Evolutionary conservation across 2,113 vertebrate genomes (phyloP).

Genomic region (Sitta europaea): DNA sequence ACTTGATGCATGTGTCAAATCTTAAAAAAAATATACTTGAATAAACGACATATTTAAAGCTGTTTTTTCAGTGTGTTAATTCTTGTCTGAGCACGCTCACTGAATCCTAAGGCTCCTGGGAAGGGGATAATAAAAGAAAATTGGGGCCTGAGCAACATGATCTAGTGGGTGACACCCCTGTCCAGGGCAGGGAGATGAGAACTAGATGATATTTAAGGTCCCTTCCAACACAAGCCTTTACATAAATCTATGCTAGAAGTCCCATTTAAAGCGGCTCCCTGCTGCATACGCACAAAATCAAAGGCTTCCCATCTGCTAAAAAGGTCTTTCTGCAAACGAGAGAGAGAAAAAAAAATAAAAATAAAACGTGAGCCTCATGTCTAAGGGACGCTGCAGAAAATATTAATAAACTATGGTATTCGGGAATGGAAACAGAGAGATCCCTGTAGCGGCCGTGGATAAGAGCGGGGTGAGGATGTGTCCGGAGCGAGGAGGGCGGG

Average conservation of each 20-base stretch:
- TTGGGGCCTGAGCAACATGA: not conserved
- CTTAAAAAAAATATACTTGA: not conserved
- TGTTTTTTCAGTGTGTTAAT: not conserved
- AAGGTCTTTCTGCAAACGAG: not conserved
- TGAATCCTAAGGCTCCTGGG: not conserved
- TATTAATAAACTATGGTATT: not conserved
- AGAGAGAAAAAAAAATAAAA: too few relatives aligned
- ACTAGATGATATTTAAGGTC: not conserved
- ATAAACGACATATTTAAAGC: not conserved
- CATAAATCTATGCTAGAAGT: not conserved
- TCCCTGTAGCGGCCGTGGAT: accelerated
- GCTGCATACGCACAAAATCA: not conserved
- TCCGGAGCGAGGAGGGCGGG: not conserved
- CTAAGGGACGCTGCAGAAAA: not conserved
- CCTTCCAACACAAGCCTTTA: not conserved
- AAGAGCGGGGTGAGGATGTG: accelerated
- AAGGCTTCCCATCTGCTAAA: not conserved
- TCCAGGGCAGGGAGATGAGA: not conserved
- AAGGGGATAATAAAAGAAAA: not conserved
- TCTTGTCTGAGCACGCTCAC: not conserved
- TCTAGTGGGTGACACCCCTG: not conserved
- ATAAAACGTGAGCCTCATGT: not conserved
- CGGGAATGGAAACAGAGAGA: accelerated
- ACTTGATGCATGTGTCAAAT: not conserved
- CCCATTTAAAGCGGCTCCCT: not conserved